phyloP scores from a whole-genome alignment of 2,888 invertebrate species.

The Hermodice carunculata region DNA sequence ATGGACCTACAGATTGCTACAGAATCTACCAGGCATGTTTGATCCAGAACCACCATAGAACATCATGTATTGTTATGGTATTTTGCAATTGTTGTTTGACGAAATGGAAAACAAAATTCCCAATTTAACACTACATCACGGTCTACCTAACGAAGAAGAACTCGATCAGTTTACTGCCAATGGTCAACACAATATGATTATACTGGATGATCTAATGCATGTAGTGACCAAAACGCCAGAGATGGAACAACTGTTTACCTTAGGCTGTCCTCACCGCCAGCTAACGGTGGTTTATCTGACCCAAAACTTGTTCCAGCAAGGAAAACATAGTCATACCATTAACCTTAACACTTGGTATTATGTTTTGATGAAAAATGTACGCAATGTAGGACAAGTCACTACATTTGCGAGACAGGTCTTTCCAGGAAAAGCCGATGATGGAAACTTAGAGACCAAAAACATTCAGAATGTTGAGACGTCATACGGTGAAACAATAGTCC shows the following conservation, averaged over 20 bases:
- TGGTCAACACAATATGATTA: neutral
- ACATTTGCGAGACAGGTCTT: conserved; percentile 17
- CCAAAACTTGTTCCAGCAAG: conserved; percentile 16
- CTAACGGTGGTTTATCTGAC: conserved; percentile 1
- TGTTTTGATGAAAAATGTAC: conserved; percentile 5
- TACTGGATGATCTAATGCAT: conserved; percentile 8
- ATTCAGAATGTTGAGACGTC: too few species aligned
- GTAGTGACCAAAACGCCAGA: neutral
- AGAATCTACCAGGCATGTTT: neutral
- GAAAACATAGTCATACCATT: neutral
- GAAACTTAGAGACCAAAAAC: too few species aligned
- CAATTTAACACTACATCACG: neutral
- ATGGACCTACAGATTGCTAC: neutral
- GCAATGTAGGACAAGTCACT: conserved; percentile 12
- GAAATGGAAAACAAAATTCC: neutral
- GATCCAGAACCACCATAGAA: neutral
- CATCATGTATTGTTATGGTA: conserved; percentile 1
- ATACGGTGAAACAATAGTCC: too few species aligned
- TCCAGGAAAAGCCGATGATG: conserved; percentile 9
- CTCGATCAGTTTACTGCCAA: neutral
- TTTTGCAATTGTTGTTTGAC: neutral
- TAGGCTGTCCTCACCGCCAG: conserved; percentile 2
- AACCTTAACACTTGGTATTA: conserved; percentile 10
- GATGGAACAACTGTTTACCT: conserved; percentile 14
- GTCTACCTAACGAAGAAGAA: neutral